A percentile compares a stretch with the other conserved stretches of the same genome.
Conservation (phyloP, 2,888 invertebrate species). For the Ceramica pisi region DNA sequence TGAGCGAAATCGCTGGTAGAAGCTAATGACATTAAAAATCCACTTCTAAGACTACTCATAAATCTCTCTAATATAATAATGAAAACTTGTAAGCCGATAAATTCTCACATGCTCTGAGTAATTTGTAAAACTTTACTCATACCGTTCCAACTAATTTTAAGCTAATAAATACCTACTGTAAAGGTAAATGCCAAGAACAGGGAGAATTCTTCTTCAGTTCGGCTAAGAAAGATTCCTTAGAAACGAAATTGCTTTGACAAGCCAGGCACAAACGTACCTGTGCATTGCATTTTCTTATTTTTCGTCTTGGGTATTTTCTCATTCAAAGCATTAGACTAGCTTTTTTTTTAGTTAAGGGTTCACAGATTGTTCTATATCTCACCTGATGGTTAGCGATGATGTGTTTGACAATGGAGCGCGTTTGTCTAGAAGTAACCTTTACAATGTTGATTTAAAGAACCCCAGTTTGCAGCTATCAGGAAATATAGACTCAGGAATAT, state of each 20-base stretch:
- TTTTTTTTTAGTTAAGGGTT: no score
- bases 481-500: no score
- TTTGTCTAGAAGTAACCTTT: no score
- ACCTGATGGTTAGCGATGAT: no score
- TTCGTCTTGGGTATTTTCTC: not conserved
- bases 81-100: not conserved
- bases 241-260: conserved; percentile 2
- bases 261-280: not conserved
- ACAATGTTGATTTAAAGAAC: no score
- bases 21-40: no score
- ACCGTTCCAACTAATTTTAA: conserved; percentile 7
- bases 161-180: conserved; percentile 13
- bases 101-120: conserved; percentile 11
- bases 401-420: no score
- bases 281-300: not conserved
- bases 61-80: not conserved
- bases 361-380: no score
- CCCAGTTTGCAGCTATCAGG: no score
- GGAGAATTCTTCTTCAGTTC: not conserved
- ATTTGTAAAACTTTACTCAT: conserved; percentile 19
- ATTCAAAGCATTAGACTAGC: not conserved
- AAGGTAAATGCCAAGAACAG: no score
- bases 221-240: not conserved
- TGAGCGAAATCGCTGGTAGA: no score
- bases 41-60: not conserved